Evolutionary conservation across 2,113 vertebrate genomes (phyloP).

Genomic region (Microcebus griseorufus): DNA sequence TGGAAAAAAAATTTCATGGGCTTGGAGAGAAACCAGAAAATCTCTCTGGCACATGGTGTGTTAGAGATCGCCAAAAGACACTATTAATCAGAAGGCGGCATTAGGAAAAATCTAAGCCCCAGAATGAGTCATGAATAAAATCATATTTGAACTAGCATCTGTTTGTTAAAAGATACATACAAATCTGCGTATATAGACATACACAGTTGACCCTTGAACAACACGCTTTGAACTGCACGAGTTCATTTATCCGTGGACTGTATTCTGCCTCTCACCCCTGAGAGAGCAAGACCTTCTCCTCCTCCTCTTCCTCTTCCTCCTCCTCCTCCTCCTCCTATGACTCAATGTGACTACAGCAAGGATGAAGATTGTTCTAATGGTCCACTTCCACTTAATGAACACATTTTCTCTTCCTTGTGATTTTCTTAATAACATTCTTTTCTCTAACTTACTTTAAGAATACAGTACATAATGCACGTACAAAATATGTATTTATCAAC

Average conservation of each 20-base stretch:
- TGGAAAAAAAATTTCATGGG: background rate
- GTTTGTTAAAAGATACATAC: background rate
- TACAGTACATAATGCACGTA: background rate
- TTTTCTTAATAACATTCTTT: background rate
- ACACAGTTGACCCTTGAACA: background rate
- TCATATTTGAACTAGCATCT: background rate
- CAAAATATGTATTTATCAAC: background rate
- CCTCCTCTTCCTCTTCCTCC: background rate
- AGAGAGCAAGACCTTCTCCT: background rate
- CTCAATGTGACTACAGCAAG: background rate
- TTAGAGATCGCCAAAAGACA: constrained; percentile 9
- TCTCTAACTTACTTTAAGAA: background rate
- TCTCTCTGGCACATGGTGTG: background rate
- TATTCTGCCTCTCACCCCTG: background rate
- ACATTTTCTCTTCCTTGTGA: background rate
- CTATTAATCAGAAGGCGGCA: background rate
- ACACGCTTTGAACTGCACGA: background rate
- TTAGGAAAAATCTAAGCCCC: background rate
- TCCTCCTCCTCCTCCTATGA: background rate
- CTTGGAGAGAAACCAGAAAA: background rate
- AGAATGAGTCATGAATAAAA: background rate
- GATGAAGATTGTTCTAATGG: background rate
- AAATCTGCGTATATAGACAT: background rate
- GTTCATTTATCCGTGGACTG: background rate
- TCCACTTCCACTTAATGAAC: background rate